phyloP scores from a whole-genome alignment of 2,888 invertebrate genomes.

The Cryptocheilus praepositus region DNA sequence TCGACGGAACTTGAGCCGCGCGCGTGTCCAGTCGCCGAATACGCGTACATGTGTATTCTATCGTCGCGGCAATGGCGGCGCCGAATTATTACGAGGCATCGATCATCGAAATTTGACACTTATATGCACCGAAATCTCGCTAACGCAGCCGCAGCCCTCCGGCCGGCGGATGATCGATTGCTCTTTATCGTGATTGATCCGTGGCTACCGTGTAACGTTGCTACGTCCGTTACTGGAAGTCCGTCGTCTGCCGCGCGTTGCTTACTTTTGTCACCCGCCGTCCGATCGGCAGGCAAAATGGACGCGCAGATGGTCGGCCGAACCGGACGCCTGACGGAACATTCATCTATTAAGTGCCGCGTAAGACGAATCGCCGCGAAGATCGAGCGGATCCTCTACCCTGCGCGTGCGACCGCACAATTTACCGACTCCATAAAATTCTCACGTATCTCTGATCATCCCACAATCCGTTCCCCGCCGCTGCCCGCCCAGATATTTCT shows the following conservation, averaged over 20 bases:
- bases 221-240: background rate
- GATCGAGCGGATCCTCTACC: too few species aligned
- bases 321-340: background rate
- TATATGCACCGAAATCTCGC: constrained; percentile 63
- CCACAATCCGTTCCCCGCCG: too few species aligned
- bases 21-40: background rate
- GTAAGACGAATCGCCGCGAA: too few species aligned
- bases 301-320: background rate
- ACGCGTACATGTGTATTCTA: too few species aligned
- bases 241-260: background rate
- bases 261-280: background rate
- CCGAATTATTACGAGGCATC: constrained; percentile 63
- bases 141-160: constrained; percentile 43
- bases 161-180: constrained; percentile 61
- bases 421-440: too few species aligned
- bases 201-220: constrained; percentile 41
- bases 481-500: too few species aligned
- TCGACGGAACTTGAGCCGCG: constrained; percentile 3
- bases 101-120: constrained; percentile 70
- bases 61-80: constrained; percentile 21
- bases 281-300: too few species aligned
- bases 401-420: too few species aligned
- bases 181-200: constrained; percentile 60
- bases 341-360: too few species aligned
- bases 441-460: too few species aligned